Base-by-base conservation (phyloP, 1,140 invertebrate genomes). In the Drosophila subobscura region DNA sequence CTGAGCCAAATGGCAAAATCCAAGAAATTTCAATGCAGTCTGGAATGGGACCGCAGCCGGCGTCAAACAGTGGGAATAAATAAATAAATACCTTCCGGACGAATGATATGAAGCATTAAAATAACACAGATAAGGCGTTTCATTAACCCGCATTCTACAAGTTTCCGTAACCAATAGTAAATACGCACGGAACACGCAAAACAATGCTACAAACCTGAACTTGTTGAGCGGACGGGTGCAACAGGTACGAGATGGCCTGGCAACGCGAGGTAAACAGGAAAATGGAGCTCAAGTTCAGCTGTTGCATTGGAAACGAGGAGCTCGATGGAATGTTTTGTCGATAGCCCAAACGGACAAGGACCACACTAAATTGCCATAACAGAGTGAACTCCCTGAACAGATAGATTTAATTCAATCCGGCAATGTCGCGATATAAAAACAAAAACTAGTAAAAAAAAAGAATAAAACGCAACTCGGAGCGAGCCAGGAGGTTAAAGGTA, bases 261-360 rank as follows among this genome's bases (percentile, higher is more conserved):
- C 83, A 86, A 86, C 81, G 47, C 42, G 14, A 57, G 44, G 58
- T 61, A 81, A 86, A 86, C 77, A 88, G 66, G 44, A 50, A 49
- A 75, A 67, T 64, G 45, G 57, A 70, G 81, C 81, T 81, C 83
- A 86, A 86, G 81, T 86, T 86, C 77, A 86, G 83, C 81, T 86
- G 81, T 86, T 86, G 81, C 83, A 86, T 86, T 81, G 81, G 77
- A 61, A 86, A 86, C 81, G 74, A 42, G 51, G 25, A 25, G 58
- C 47, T 73, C 54, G 7, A 46, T 10, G 61, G 55, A 84, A 61
- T 84, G 79, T 84, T 84, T 79, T 72, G 67, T 84, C 79, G 66
- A 84, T 84, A 78, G 40, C 45, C 50, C 74, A 68, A 41, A 60
- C 23, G 64, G 54, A 59, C 73, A 77, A 57, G 72, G 63, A 61